Conservation (phyloP, 2,888 invertebrate species). For the Stenurella melanura region DNA sequence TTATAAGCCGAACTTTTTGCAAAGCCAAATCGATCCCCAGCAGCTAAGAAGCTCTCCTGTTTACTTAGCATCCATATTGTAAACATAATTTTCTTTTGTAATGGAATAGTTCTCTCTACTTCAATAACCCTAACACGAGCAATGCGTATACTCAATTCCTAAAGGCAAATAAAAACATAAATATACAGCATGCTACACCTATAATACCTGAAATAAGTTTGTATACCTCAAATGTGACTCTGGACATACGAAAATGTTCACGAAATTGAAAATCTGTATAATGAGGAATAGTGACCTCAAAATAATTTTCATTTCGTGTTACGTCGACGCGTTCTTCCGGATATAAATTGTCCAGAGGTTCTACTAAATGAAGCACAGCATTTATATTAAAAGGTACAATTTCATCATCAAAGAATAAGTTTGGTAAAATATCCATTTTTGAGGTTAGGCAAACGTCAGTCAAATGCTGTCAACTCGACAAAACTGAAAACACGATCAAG, state of each 20-base stretch:
- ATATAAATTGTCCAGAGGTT: too few species aligned
- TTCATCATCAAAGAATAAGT: too few species aligned
- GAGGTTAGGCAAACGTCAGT: too few species aligned
- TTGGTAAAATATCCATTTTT: too few species aligned
- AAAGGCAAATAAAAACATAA: not conserved
- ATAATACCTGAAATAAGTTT: not conserved
- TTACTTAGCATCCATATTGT: slow-evolving; percentile 13
- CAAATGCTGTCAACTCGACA: too few species aligned
- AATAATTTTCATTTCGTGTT: slow-evolving; percentile 20
- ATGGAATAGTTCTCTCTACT: not conserved
- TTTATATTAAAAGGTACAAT: too few species aligned
- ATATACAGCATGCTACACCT: not conserved
- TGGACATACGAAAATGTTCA: too few species aligned
- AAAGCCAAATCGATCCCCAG: slow-evolving; percentile 29
- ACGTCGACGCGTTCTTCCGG: too few species aligned
- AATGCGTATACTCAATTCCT: slow-evolving; percentile 6
- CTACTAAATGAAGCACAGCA: too few species aligned
- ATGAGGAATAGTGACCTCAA: not conserved
- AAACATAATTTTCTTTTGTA: not conserved
- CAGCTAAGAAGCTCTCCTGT: slow-evolving; percentile 32
- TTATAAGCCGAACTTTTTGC: slow-evolving; percentile 23
- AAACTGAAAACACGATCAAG: too few species aligned
- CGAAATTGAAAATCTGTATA: too few species aligned
- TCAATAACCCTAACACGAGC: not conserved
- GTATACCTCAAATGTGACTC: too few species aligned